Evolutionary conservation across 2,888 invertebrate genomes (phyloP).

Genomic region (Tenodera sinensis): DNA sequence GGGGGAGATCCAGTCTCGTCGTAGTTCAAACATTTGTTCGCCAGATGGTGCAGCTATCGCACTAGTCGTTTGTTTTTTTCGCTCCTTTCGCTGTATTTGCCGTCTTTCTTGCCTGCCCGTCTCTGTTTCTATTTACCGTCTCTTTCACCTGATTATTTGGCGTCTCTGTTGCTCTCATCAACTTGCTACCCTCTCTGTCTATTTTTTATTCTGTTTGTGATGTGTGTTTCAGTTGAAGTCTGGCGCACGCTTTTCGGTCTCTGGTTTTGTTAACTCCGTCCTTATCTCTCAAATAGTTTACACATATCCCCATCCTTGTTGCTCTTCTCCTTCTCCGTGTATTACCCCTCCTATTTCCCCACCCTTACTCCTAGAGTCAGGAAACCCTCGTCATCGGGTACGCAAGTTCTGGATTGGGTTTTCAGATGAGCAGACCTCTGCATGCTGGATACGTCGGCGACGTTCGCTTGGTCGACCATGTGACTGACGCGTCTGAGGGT

Average conservation of each 20-base stretch:
- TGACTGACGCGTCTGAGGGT: not conserved
- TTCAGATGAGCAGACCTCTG: conserved; percentile 7
- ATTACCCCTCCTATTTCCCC: not conserved
- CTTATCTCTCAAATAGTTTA: not conserved
- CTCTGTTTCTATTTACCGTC: not conserved
- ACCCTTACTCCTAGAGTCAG: not conserved
- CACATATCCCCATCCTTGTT: not conserved
- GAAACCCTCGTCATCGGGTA: not conserved
- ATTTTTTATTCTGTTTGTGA: not conserved
- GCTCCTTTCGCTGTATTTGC: not conserved
- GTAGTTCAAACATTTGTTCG: conserved; percentile 23
- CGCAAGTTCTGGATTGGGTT: conserved; percentile 1
- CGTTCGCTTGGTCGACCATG: not conserved
- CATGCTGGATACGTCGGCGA: not conserved
- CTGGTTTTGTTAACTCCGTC: not conserved
- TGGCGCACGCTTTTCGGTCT: conserved; percentile 4
- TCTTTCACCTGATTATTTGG: not conserved
- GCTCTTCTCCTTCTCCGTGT: not conserved
- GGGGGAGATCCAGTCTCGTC: not conserved
- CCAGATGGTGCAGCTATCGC: conserved; percentile 20
- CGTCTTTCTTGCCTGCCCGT: not conserved
- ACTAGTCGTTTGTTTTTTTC: conserved; percentile 4
- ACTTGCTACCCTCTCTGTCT: not conserved
- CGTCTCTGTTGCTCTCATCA: not conserved
- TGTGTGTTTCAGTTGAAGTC: not conserved